Percentiles rank a stretch among this genome's conserved stretches.
Conservation (phyloP, 2,888 invertebrate species). For the Argynnis bischoffii region DNA sequence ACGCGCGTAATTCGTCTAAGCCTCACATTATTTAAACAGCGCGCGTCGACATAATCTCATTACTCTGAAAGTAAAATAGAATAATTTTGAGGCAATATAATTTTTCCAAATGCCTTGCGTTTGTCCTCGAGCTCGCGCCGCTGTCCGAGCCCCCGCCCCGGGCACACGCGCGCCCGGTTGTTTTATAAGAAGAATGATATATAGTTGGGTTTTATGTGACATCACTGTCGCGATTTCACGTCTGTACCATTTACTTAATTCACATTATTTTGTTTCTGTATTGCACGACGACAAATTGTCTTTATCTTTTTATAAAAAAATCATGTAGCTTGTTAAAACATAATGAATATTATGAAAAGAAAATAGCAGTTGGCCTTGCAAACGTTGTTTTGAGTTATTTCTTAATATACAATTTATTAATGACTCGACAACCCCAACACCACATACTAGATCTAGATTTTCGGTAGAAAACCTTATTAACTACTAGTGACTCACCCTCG, state of each 20-base stretch:
- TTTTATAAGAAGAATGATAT: not conserved
- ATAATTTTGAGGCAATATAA: constrained; percentile 16
- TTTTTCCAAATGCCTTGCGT: constrained; percentile 5
- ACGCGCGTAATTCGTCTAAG: constrained; percentile 14
- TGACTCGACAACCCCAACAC: too few relatives aligned
- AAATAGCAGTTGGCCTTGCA: too few relatives aligned
- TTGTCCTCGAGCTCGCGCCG: not conserved
- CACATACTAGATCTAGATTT: too few relatives aligned
- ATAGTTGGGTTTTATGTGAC: constrained; percentile 25
- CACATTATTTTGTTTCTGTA: constrained; percentile 7
- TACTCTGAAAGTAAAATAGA: constrained; percentile 8
- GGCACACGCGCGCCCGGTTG: too few relatives aligned
- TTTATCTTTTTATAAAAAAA: not conserved
- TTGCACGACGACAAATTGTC: not conserved
- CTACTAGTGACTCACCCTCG: too few relatives aligned
- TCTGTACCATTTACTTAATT: constrained; percentile 17
- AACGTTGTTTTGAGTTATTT: too few relatives aligned
- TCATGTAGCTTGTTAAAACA: too few relatives aligned
- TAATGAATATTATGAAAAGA: too few relatives aligned
- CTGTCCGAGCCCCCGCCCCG: too few relatives aligned
- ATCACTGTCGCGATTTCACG: not conserved
- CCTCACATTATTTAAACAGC: constrained; percentile 15
- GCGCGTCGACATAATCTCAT: constrained; percentile 11
- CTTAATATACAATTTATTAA: too few relatives aligned
- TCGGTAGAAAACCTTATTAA: too few relatives aligned